Base-by-base conservation (phyloP, 2,888 invertebrate species). In the Pimpla rufipes region DNA sequence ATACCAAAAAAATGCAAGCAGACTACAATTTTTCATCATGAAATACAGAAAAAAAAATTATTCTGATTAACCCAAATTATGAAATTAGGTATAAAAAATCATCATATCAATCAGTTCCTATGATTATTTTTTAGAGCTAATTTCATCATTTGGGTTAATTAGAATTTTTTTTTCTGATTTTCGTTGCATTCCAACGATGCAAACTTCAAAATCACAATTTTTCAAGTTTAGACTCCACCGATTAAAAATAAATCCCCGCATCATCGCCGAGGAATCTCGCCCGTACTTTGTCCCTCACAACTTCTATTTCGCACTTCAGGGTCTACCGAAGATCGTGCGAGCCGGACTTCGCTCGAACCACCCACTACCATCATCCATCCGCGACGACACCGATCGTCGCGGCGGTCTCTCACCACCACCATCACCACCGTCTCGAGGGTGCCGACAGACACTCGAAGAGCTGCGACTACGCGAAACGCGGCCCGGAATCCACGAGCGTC, bases 361-460 rank as follows among this genome's bases (percentile, higher is more conserved):
- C 55, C 7, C 83, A 82, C 40, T 88, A 89, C 59, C 83, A 85
- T 35, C 83, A 79, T 71, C 68, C 68, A 52, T 40, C 62, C 94
- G 16, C 86, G 71, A 8, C 55, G 29, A 16, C 55, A 18, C n/a
- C 81, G 71, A 55, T 70, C 42, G 42, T 71, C 5, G 21, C 79
- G 23, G 40, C 74, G 11, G 37, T 62, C 6, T 68, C 67, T 40
- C 87, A 87, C 66, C 85, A 88, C 71, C 90, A 91, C 68, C 88
- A 94, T 93, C 79, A 94, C 93, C 91, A 95, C 93, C 91, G 94
- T 94, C 90, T 94, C 94, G 52, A 88, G 93, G 81, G 94, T 94
- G 86, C 92, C 93, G 89, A 94, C 93, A 94, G 94, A 91, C 91
- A 91, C 94, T 94, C 87, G 93, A 94, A 86, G 94, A 95, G 92